phyloP scores from a whole-genome alignment of 2,113 vertebrate genomes.

The Anser cygnoides region DNA sequence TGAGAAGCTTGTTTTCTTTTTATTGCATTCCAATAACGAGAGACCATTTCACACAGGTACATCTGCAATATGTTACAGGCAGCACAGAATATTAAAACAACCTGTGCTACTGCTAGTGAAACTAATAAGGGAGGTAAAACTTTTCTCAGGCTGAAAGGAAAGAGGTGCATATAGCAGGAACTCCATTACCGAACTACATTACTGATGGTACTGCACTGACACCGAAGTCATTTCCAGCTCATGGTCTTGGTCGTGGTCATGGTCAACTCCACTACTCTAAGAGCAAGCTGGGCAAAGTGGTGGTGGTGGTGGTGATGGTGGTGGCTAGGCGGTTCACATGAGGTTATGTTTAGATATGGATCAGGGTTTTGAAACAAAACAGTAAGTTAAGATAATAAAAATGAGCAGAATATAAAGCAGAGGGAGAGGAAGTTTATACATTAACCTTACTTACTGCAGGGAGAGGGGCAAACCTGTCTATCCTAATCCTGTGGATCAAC shows the following conservation, averaged over 20 bases:
- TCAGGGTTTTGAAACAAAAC: slow-evolving; percentile 25
- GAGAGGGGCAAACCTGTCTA: not conserved
- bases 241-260: not conserved
- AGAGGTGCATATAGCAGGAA: slow-evolving; percentile 29
- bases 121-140: slow-evolving; percentile 45
- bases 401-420: not conserved
- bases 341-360: slow-evolving; percentile 42
- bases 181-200: not conserved
- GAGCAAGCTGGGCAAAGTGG: not conserved
- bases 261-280: not conserved
- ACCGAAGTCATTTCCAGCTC: not conserved
- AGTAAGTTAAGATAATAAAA: slow-evolving; percentile 49
- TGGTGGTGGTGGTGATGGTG: not conserved
- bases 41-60: slow-evolving; percentile 62
- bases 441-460: slow-evolving; percentile 12
- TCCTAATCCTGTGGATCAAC: not conserved
- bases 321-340: slow-evolving; percentile 1
- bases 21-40: slow-evolving; percentile 62
- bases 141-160: slow-evolving; percentile 24
- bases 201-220: not conserved
- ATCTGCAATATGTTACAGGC: slow-evolving; percentile 67
- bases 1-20: slow-evolving; percentile 61
- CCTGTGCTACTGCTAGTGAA: slow-evolving; percentile 64
- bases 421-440: slow-evolving; percentile 5
- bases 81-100: slow-evolving; percentile 63